Evolutionary conservation across 2,113 vertebrate species (phyloP).

Genomic region (Phalacrocorax aristotelis): DNA sequence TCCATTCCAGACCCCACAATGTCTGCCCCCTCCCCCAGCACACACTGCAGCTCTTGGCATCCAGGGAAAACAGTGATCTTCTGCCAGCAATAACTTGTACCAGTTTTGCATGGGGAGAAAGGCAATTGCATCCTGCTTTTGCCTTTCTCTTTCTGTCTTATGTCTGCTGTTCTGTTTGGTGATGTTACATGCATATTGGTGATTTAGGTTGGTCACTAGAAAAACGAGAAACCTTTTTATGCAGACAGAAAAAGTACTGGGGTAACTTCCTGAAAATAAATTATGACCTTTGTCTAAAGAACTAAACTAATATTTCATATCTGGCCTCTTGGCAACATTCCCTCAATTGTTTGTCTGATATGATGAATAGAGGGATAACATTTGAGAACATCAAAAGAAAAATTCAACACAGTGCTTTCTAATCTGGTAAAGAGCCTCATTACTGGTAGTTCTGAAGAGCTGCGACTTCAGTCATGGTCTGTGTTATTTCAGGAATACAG

Average conservation of each 20-base stretch:
- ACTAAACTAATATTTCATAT: not conserved
- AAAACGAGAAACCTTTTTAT: not conserved
- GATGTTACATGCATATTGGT: not conserved
- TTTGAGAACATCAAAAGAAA: not conserved
- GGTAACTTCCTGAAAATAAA: not conserved
- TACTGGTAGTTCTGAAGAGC: not conserved
- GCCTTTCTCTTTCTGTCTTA: not conserved
- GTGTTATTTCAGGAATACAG: not conserved
- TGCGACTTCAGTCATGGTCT: not conserved
- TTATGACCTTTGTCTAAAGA: not conserved
- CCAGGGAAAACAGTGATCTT: not conserved
- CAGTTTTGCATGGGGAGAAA: not conserved
- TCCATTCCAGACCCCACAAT: fast-evolving
- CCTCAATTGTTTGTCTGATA: not conserved
- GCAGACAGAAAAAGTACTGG: not conserved
- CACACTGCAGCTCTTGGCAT: not conserved
- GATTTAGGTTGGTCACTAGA: not conserved
- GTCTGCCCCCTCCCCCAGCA: not conserved
- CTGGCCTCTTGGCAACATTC: not conserved
- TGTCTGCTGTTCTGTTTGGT: fast-evolving
- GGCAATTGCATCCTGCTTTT: not conserved
- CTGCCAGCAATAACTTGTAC: not conserved
- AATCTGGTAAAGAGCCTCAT: not conserved
- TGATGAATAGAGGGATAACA: not conserved
- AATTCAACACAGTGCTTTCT: not conserved